Evolutionary conservation across 2,113 vertebrate genomes (phyloP), one percentile per base, ranked within the genome.

Genomic region (Oncorhynchus nerka): DNA sequence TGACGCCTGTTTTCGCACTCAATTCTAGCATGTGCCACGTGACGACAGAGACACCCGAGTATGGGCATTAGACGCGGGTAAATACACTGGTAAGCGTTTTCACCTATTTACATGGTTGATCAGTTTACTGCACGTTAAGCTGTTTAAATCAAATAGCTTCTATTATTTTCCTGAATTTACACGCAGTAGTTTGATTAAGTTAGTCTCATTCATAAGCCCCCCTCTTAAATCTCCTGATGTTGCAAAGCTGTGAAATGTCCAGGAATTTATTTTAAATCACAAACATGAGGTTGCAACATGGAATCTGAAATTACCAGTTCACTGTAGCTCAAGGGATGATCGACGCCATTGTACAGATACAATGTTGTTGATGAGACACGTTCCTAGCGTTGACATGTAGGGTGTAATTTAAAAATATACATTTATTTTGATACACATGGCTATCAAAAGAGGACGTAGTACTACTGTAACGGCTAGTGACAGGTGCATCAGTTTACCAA

Each of bases 21-120:
- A 74, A 76, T 83, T 83, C 78, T 83, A 86, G 79, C 75, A 82
- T 78, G 39, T 45, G 39, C 39, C 39, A 45, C 39, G 78, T 82
- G 75, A 81, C 73, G 79, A 75, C 57, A 74, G 75, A 11, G 39
- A 12, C 39, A 9, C 39, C 12, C 8, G 77, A 78, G 68, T 55
- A 82, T 80, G 80, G 78, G 75, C 28, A 62, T 12, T 45, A 45
- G 39, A 45, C 39, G 39, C 39, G 39, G 8, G 9, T 45, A 34
- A 68, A 64, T 69, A 62, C 57, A 82, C 78, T 57, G 82, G 85
- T 86, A 69, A 76, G 69, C 61, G 24, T n/a, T 49, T 32, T 70
- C 30, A 73, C 55, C 5, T 22, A 22, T 39, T 68, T 76, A 24
- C 48, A 12, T 74, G n/a, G 62, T 73, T 57, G 57, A 39, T 73